Evolutionary conservation across 1,140 invertebrate genomes (phyloP), one percentile per base, ranked within the genome.

Genomic region (Prorops nasuta): DNA sequence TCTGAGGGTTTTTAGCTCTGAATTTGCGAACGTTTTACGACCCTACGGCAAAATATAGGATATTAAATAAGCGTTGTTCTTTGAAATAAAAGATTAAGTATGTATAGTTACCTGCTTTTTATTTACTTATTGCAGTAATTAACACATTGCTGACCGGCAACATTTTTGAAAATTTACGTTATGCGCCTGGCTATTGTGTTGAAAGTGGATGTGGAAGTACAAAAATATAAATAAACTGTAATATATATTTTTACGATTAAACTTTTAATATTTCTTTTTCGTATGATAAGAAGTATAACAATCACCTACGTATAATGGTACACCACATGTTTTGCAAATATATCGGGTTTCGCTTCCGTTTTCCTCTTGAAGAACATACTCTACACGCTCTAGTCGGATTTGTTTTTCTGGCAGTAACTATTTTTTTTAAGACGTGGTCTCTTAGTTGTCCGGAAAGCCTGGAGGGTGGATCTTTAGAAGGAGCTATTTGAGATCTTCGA

Each of bases 351-450:
- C 34, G 44, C 32, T 46, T 3, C 34, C n/a, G 44, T 34, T 46
- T 46, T 46, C 44, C 44, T 20, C 34, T 44, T 44, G 9, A 44
- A 34, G 16, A 44, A 16, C 31, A 44, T 34, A 44, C 31, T 44
- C 42, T 44, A 34, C 42, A 44, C 42, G 8, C 12, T 44, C 42
- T 34, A 44, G 42, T 34, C 7, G 42, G 42, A 34, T 44, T 44
- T 44, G 16, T 20, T 44, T 40, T 40, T 18, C 18, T 40, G 15
- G 7, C 38, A 40, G 18, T 40, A 18, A 2, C 38, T 35, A 2
- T 49, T 51, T 51, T 51, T 39, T 44, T 37, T 51, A 37, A 44
- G 17, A 47, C 45, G 24, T 51, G 43, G 36, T 51, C 19, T 51
- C n/a, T 51, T 20, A 32, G 22, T 10, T 45, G 43, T 32, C 34